Conservation (phyloP, 1,140 invertebrate genomes). For the Drosophila triauraria region DNA sequence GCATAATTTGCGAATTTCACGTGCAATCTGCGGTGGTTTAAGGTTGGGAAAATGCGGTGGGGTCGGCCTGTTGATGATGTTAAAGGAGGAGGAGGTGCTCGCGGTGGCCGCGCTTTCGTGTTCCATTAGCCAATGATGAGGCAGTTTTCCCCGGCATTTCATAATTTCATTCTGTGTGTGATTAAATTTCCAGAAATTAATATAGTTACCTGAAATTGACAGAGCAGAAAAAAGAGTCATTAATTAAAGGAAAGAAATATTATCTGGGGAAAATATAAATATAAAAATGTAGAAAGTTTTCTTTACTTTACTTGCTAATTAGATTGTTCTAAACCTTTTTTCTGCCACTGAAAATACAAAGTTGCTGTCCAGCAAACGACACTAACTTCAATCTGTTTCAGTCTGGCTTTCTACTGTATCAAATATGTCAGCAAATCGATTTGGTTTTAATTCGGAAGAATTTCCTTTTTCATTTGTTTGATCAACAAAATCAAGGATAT, state of each 20-base stretch:
- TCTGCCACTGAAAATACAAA: background rate
- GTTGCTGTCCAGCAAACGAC: background rate
- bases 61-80: conserved; percentile 2
- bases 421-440: conserved; percentile 12
- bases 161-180: conserved; percentile 20
- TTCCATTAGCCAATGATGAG: conserved; percentile 40
- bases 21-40: conserved; percentile 49
- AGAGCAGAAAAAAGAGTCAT: background rate
- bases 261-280: background rate
- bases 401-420: background rate
- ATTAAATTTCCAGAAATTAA: conserved; percentile 24
- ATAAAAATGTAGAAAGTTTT: background rate
- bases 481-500: conserved; percentile 18
- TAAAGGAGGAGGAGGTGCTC: background rate
- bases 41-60: conserved; percentile 7
- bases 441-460: conserved; percentile 8
- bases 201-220: conserved; percentile 33
- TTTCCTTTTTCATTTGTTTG: conserved; percentile 1
- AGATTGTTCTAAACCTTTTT: background rate
- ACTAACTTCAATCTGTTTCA: background rate
- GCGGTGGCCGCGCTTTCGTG: conserved; percentile 1
- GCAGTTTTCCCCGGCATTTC: conserved; percentile 21
- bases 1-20: conserved; percentile 81
- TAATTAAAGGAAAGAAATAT: background rate
- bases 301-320: too few species aligned